Percentiles rank a stretch among this genome's conserved stretches.
phyloP scores from a whole-genome alignment of 1,140 invertebrate species.

The Drosophila trapezifrons region DNA sequence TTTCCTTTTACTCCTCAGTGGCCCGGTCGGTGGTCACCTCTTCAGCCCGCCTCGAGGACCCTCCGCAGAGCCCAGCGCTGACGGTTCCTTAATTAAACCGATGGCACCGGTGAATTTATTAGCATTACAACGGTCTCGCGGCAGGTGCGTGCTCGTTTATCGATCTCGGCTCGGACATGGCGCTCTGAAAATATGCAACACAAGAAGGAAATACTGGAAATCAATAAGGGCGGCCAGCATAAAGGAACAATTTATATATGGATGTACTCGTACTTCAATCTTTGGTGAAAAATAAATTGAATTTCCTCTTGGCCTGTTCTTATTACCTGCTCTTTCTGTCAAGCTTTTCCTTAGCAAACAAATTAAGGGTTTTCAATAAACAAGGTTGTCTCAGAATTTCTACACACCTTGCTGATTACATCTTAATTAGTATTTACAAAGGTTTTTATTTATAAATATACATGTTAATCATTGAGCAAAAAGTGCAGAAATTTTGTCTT shows the following conservation, averaged over 20 bases:
- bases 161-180: conserved; percentile 22
- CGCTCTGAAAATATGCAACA: conserved; percentile 34
- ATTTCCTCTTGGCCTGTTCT: not conserved
- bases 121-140: conserved; percentile 35
- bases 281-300: not conserved
- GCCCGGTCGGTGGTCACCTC: conserved; percentile 6
- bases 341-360: not conserved
- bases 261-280: conserved; percentile 10
- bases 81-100: conserved; percentile 47
- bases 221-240: conserved; percentile 10
- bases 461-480: too few relatives aligned
- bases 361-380: too few relatives aligned
- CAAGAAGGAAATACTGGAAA: conserved; percentile 19
- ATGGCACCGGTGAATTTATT: conserved; percentile 43
- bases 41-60: conserved; percentile 32
- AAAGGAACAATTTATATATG: not conserved
- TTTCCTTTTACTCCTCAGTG: not conserved
- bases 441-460: too few relatives aligned
- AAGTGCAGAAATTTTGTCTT: too few relatives aligned
- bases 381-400: too few relatives aligned
- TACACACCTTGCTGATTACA: not conserved
- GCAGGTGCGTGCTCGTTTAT: conserved; percentile 43
- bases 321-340: not conserved
- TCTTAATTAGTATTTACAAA: too few relatives aligned
- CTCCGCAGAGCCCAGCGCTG: conserved; percentile 18